phyloP scores from a whole-genome alignment of 2,797 vertebrate species.

The Pseudochirops cupreus region DNA sequence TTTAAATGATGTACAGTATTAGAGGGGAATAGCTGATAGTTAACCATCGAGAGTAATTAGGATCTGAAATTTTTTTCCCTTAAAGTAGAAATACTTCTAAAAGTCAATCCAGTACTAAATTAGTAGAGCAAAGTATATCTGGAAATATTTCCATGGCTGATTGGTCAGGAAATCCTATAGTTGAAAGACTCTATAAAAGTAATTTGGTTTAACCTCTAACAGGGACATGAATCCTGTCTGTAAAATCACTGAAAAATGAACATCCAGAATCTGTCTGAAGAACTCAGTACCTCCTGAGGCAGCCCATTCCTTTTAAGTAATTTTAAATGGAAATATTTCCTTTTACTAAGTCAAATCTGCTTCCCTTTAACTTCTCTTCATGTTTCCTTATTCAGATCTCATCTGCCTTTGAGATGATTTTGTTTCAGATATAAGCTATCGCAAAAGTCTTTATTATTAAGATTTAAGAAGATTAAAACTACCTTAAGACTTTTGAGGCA shows the following conservation, averaged over 20 bases:
- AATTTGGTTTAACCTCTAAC: background rate
- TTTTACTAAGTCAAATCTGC: background rate
- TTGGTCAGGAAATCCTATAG: background rate
- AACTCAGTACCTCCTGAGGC: background rate
- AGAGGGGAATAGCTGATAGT: background rate
- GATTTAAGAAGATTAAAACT: too few species aligned
- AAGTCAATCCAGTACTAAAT: background rate
- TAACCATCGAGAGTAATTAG: background rate
- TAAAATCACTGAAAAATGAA: background rate
- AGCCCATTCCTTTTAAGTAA: background rate
- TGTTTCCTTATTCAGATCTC: background rate
- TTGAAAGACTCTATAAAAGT: background rate
- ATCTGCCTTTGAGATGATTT: too few species aligned
- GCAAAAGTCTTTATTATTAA: too few species aligned
- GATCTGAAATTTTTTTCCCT: background rate
- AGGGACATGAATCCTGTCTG: background rate
- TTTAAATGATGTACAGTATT: background rate
- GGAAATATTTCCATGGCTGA: background rate
- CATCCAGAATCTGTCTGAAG: background rate
- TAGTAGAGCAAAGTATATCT: too few species aligned
- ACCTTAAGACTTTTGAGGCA: too few species aligned
- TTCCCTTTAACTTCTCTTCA: background rate
- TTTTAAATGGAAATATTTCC: background rate
- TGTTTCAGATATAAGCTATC: too few species aligned
- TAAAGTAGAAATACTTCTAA: background rate